Conservation (phyloP, 2,888 invertebrate species). For the Melanostoma scalare region DNA sequence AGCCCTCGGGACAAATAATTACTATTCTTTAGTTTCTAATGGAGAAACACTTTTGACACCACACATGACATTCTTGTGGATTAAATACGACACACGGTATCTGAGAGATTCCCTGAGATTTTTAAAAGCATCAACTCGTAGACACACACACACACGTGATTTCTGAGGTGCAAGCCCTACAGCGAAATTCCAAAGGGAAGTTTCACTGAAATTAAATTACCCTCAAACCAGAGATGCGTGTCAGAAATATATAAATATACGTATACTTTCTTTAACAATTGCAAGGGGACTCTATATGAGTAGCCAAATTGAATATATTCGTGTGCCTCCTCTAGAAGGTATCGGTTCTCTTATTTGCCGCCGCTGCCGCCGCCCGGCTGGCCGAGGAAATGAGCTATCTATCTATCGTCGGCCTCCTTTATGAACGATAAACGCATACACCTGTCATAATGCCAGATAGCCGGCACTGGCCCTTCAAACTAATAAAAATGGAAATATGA, state of each 20-base stretch:
- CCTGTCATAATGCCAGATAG: conserved; percentile 64
- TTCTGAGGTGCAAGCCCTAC: conserved; percentile 2
- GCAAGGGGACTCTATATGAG: background rate
- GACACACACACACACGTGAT: background rate
- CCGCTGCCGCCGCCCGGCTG: background rate
- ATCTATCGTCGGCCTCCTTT: conserved; percentile 51
- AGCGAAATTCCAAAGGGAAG: conserved; percentile 54
- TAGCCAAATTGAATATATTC: conserved; percentile 49
- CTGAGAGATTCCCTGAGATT: background rate
- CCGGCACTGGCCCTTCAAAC: conserved; percentile 50
- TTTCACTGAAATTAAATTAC: conserved; percentile 60
- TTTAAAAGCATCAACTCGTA: conserved; percentile 10
- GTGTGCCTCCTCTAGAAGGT: conserved; percentile 1
- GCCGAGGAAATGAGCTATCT: conserved; percentile 28
- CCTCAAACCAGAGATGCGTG: conserved; percentile 60
- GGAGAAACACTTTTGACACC: conserved; percentile 58
- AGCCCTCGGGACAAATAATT: conserved; percentile 55
- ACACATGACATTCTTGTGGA: conserved; percentile 46
- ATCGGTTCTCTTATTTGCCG: background rate
- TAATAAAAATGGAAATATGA: conserved; percentile 70
- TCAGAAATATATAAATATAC: conserved; percentile 17
- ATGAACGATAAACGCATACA: conserved; percentile 55
- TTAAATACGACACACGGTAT: conserved; percentile 56
- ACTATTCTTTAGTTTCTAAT: conserved; percentile 68
- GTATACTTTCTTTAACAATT: background rate